phyloP scores from a whole-genome alignment of 2,113 vertebrate genomes.

The Heterotilapia buettikoferi region DNA sequence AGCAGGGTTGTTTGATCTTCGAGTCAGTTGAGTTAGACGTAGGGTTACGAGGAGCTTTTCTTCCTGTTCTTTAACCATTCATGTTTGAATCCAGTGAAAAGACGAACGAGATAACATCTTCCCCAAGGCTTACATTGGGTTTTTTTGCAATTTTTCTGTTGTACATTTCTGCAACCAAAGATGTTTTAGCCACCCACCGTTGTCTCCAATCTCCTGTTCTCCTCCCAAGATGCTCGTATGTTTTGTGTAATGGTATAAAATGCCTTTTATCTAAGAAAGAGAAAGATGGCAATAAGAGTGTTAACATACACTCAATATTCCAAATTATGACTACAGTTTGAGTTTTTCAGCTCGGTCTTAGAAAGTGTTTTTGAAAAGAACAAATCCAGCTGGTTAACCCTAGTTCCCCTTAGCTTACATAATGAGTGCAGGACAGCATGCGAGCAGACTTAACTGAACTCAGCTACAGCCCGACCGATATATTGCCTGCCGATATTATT shows the following conservation, averaged over 20 bases:
- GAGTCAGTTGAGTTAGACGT: not conserved
- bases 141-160: slow-evolving; percentile 1
- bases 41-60: not conserved
- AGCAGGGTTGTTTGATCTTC: not conserved
- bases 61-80: not conserved
- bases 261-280: not conserved
- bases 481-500: not conserved
- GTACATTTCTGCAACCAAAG: slow-evolving; percentile 64
- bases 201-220: not conserved
- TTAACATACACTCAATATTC: not conserved
- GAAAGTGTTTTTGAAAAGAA: not conserved
- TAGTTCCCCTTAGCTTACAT: not conserved
- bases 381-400: not conserved
- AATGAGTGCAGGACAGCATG: not conserved
- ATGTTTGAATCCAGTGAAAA: not conserved
- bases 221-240: not conserved
- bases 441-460: not conserved
- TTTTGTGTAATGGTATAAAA: not conserved
- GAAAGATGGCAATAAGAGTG: not conserved
- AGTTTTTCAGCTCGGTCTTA: not conserved
- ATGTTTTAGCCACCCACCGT: slow-evolving; percentile 33
- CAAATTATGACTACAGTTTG: not conserved
- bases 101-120: not conserved
- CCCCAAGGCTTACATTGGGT: not conserved
- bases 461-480: not conserved